Base-by-base conservation (phyloP, 2,113 vertebrate species). In the Balaeniceps rex region DNA sequence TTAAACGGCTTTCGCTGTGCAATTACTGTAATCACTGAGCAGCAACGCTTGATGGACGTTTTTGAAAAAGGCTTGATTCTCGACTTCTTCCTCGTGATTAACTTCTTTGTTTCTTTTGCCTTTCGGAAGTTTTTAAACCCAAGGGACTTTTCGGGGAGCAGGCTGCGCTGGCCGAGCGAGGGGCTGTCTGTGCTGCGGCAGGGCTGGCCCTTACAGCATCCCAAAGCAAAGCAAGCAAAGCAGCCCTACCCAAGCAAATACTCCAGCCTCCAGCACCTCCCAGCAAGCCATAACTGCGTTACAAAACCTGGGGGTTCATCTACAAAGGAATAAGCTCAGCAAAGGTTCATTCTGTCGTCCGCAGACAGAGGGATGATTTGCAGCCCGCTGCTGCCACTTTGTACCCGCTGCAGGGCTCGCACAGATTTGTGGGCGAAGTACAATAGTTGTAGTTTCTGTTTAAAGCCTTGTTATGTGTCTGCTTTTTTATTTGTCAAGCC, bases 341-440 rank as follows among this genome's bases (percentile, higher is more conserved):
- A 46, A 12, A 25, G 28, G 52, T 33, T 8, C 0, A 0, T 9
- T 52, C 42, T 17, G 46, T 36, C 12, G 0, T 19, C 42, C 5
- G 0, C 33, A 23, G 52, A 4, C 1, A 2, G 36, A 38, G 19
- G 26, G 63, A 12, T n/a, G 2, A 28, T 51, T 40, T 15, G 46
- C 75, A 44, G 33, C 36, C 40, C 4, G 6, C 34, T n/a, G 65
- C 61, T 6, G 52, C 40, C 4, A 9, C 76, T 21, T 10, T 23
- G 33, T 26, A 7, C 64, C 12, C 1, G 12, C 33, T 18, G 38
- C 5, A 2, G 55, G 34, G 6, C 22, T 76, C 13, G 3, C 9
- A 2, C 4, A 1, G 42, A 1, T 58, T 22, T 4, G 0, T 0
- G 2, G 47, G 12, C 4, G 42, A 4, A 49, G 33, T 1, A 4